These are phyloP conservation scores for Harpagoxenus sublaevis DNA, from an alignment of 2,888 invertebrate species.

Conservation along the genomic window DNA sequence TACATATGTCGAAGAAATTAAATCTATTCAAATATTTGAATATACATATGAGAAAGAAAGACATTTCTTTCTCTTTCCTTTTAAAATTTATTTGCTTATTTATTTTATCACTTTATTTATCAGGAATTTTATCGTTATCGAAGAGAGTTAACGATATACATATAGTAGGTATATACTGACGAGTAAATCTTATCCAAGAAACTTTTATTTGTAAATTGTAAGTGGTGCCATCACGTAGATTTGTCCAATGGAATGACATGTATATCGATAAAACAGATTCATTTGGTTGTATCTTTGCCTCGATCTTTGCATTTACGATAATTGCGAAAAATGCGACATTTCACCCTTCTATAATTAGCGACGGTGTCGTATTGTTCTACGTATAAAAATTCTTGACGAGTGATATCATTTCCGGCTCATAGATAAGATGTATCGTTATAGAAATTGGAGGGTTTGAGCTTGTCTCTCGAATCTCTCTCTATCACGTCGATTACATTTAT, in stretches of 20 bases:
- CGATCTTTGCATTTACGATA: not conserved
- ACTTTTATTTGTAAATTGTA: not conserved
- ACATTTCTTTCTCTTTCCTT: not conserved
- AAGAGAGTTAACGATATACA: too few relatives aligned
- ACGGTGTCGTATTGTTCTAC: not conserved
- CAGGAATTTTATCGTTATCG: not conserved
- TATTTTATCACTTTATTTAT: not conserved
- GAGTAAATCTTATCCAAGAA: not conserved
- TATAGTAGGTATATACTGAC: too few relatives aligned
- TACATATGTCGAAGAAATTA: not conserved
- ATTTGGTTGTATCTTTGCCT: not conserved
- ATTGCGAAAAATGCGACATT: not conserved
- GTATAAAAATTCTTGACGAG: not conserved
- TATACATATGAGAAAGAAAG: not conserved
- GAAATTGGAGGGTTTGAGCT: too few relatives aligned
- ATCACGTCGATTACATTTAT: not conserved
- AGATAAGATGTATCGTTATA: not conserved
- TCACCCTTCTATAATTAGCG: not conserved
- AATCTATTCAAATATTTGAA: not conserved
- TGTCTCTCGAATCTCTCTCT: not conserved
- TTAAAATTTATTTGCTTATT: not conserved
- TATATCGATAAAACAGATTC: slow-evolving; percentile 12
- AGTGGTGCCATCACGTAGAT: not conserved
- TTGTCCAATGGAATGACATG: not conserved
- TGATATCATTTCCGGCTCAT: not conserved